Conservation (phyloP, 2,888 invertebrate genomes). For the Koerneria pararmatus region DNA sequence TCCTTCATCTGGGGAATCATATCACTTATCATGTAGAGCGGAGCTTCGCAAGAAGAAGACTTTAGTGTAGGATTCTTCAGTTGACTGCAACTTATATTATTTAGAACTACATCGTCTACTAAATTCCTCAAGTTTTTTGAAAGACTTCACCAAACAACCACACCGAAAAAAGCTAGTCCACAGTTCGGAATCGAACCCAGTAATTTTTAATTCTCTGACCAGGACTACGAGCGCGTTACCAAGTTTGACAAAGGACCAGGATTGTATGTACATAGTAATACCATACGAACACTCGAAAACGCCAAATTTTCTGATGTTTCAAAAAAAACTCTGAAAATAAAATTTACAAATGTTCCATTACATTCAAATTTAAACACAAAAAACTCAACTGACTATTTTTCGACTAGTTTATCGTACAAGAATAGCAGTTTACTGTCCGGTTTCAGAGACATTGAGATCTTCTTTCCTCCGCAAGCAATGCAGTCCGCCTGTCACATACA, state of each 20-base stretch:
- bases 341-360: no score
- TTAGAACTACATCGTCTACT: neutral
- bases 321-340: no score
- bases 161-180: constrained; percentile 16
- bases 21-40: constrained; percentile 80
- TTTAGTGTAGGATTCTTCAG: constrained; percentile 81
- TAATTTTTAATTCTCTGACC: no score
- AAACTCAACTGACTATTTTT: constrained; percentile 69
- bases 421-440: constrained; percentile 72
- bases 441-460: constrained; percentile 58
- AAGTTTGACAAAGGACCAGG: no score
- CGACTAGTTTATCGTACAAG: constrained; percentile 76
- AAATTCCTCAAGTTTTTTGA: no score
- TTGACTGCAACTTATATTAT: constrained; percentile 64
- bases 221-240: no score
- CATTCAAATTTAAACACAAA: no score
- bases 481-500: constrained; percentile 70
- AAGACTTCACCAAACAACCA: constrained; percentile 4
- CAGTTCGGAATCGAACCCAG: no score
- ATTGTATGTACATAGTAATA: no score
- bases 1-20: constrained; percentile 82
- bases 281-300: no score
- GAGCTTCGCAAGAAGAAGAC: no score
- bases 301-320: no score
- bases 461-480: constrained; percentile 71